These are phyloP conservation scores for Okapia johnstoni DNA, from an alignment of 2,113 vertebrate genomes.

Conservation along the genomic window DNA sequence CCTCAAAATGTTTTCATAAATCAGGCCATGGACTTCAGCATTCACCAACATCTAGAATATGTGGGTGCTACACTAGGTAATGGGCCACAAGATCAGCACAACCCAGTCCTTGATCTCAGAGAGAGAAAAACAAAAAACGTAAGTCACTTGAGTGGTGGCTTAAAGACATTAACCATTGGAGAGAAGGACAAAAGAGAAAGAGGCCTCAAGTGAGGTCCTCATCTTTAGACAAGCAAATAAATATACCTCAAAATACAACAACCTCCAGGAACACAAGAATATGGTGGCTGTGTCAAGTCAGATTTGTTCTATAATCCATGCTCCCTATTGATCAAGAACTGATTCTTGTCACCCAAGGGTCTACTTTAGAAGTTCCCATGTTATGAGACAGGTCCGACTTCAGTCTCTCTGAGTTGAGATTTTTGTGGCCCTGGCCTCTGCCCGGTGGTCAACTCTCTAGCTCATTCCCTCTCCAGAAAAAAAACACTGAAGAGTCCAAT, in stretches of 20 bases:
- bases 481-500: constrained; percentile 38
- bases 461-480: constrained; percentile 41
- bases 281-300: neutral
- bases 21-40: neutral
- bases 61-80: neutral
- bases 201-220: neutral
- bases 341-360: neutral
- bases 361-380: neutral
- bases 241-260: neutral
- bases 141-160: neutral
- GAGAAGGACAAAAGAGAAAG: neutral
- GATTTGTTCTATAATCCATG: constrained; percentile 18
- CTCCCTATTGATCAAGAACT: constrained; percentile 9
- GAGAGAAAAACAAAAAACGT: neutral
- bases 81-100: neutral
- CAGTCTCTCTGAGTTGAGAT: neutral
- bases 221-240: constrained; percentile 17
- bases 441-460: neutral
- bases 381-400: constrained; percentile 8
- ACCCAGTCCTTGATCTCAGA: neutral
- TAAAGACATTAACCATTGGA: neutral
- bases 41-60: neutral
- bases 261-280: neutral
- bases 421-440: neutral
- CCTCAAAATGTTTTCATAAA: neutral